Base-by-base conservation (phyloP, 2,888 invertebrate genomes). In the Cerastis leucographa region DNA sequence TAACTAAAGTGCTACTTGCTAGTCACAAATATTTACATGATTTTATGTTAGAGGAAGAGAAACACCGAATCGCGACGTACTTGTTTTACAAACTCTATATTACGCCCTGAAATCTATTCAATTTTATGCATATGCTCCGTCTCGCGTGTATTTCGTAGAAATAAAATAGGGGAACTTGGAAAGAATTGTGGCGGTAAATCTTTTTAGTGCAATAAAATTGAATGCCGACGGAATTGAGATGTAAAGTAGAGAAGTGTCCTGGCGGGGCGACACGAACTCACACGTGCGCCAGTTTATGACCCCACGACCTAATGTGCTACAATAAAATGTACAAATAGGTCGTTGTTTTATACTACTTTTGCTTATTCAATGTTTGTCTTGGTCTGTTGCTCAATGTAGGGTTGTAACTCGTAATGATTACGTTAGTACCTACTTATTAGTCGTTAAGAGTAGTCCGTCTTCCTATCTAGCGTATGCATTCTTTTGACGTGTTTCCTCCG, bases 171-270 rank as follows among this genome's bases (percentile, higher is more conserved):
- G 71, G 76, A 82, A 84, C 80, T 77, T 74, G 54, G 71, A 86
- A 85, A 83, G 79, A 89, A 84, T 87, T 65, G 80, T 82, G 85
- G 73, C 88, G 79, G 85, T 89, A 90, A 92, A 92, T 90, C 90
- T 87, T 87, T 90, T 92, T 90, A 91, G 78, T 84, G 87, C 89
- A 89, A 92, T 92, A 90, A 91, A 92, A 92, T 90, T 90, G 87
- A 92, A 90, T 89, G 88, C 84, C 86, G 86, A 17, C 85, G 81
- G 88, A 90, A 92, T 90, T 89, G 90, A 91, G 89, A 90, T 90
- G 90, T 91, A 88, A 91, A 90, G 86, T 84, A 84, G 77, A 81
- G 76, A 78, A 82, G 69, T 81, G 74, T 82, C 71, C 76, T 68
- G 71, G 67, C 56, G 85, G 81, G 66, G 66, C 76, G 74, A 83